These are phyloP conservation scores for Cosmia trapezina DNA, from an alignment of 2,888 invertebrate genomes.

Conservation along the genomic window DNA sequence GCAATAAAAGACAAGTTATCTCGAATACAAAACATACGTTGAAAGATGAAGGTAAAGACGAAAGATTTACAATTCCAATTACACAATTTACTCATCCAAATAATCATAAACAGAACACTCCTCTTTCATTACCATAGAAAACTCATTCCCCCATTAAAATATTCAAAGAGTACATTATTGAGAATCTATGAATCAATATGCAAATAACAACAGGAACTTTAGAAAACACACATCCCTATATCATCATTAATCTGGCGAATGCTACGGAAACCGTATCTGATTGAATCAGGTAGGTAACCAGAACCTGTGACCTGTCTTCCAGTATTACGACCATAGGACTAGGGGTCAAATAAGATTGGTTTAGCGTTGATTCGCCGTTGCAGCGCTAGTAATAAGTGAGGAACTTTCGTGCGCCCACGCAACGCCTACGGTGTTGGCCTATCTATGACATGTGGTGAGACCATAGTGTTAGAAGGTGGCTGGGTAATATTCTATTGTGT, in stretches of 20 bases:
- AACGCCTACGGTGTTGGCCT: slow-evolving; percentile 80
- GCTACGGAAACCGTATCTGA: slow-evolving; percentile 82
- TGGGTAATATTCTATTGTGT: slow-evolving; percentile 4
- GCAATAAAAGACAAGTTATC: too few relatives aligned
- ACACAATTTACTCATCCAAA: neutral
- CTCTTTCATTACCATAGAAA: slow-evolving; percentile 45
- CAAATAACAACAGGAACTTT: slow-evolving; percentile 71
- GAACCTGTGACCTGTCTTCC: slow-evolving; percentile 63
- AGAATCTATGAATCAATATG: slow-evolving; percentile 65
- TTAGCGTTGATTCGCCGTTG: slow-evolving; percentile 76
- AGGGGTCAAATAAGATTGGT: slow-evolving; percentile 73
- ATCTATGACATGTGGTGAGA: slow-evolving; percentile 75
- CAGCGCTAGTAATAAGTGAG: slow-evolving; percentile 84
- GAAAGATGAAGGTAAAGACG: too few relatives aligned
- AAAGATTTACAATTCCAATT: neutral
- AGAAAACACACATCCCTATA: slow-evolving; percentile 74
- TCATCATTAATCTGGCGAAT: slow-evolving; percentile 83
- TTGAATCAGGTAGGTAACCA: slow-evolving; percentile 79
- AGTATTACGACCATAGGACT: slow-evolving; percentile 30
- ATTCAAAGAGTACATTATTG: slow-evolving; percentile 53
- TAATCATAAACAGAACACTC: neutral
- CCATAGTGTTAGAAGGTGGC: slow-evolving; percentile 65
- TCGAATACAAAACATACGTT: too few relatives aligned
- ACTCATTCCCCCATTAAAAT: slow-evolving; percentile 29
- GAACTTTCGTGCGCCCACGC: slow-evolving; percentile 87